Evolutionary conservation across 2,113 vertebrate species (phyloP).

Genomic region (Bos taurus): DNA sequence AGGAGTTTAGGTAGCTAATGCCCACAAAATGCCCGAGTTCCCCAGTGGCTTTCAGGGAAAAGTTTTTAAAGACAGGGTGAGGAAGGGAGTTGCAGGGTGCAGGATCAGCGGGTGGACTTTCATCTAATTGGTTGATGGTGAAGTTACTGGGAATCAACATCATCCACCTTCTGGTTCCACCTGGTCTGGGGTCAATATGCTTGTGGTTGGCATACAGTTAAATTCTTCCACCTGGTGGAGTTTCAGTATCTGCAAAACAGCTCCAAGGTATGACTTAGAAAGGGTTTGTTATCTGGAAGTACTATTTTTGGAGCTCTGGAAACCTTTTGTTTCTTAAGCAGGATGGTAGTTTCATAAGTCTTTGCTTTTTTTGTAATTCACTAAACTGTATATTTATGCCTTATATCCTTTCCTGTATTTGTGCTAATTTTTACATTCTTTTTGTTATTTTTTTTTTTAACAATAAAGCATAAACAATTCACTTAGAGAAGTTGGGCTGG

Average conservation of each 20-base stretch:
- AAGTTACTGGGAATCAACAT: background rate
- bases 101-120: background rate
- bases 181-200: background rate
- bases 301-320: background rate
- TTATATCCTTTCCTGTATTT: background rate
- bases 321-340: background rate
- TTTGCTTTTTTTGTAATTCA: background rate
- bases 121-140: background rate
- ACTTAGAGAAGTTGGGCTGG: background rate
- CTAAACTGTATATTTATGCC: background rate
- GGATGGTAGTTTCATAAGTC: background rate
- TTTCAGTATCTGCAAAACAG: background rate
- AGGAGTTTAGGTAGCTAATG: background rate
- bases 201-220: background rate
- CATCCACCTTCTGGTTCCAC: background rate
- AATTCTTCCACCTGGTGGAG: background rate
- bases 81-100: background rate
- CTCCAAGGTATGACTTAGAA: background rate
- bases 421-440: background rate
- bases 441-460: background rate
- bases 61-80: background rate
- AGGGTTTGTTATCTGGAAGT: background rate
- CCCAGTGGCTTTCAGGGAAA: background rate
- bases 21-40: accelerated
- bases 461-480: background rate